Conservation (phyloP, 2,797 vertebrate species). For the Crypturellus tataupa region DNA sequence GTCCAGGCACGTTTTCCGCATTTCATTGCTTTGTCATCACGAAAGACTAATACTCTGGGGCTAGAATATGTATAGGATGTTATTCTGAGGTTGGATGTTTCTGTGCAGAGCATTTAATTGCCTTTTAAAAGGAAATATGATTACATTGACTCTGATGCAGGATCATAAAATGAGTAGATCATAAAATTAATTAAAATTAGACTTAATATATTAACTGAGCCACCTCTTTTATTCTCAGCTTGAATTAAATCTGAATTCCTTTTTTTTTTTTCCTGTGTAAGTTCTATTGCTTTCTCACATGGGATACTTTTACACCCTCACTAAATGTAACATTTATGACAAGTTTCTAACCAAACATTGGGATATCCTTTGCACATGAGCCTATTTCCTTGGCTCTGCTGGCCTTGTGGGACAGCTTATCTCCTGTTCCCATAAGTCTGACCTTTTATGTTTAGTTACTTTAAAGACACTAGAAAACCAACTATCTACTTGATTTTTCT, state of each 20-base stretch:
- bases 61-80: neutral
- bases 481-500: slow-evolving; percentile 51
- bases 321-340: neutral
- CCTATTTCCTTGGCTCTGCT: slow-evolving; percentile 36
- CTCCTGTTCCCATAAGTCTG: neutral
- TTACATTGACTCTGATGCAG: neutral
- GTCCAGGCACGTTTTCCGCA: neutral
- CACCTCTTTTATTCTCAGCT: neutral
- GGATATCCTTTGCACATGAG: slow-evolving; percentile 16
- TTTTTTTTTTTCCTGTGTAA: neutral
- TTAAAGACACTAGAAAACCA: slow-evolving; percentile 43
- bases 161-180: neutral
- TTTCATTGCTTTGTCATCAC: neutral
- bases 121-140: neutral
- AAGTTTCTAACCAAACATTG: slow-evolving; percentile 6
- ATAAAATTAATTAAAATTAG: neutral
- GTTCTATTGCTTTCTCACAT: neutral
- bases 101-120: neutral
- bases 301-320: neutral
- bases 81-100: neutral
- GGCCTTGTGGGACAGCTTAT: slow-evolving; percentile 60
- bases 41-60: neutral
- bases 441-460: slow-evolving; percentile 41
- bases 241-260: neutral
- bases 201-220: neutral